Evolutionary conservation across 1,140 invertebrate species (phyloP), one percentile per base, ranked within the genome.

Genomic region (Aphis craccivora): DNA sequence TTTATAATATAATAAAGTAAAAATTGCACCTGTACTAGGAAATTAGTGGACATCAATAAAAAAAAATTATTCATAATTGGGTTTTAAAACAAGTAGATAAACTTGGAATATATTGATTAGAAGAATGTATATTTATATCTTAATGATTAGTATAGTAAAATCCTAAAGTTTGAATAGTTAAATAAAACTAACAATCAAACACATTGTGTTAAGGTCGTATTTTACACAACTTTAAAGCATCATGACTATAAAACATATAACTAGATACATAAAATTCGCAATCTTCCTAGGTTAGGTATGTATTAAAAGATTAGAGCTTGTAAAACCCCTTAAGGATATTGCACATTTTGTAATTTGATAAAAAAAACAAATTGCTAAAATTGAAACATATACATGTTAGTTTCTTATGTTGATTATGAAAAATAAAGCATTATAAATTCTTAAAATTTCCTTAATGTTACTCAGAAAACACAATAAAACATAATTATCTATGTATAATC

Each of bases 221-320:
- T 76, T 76, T 20, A n/a, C 60, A 76, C 30, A 76, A 76, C 30
- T 76, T 76, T 76, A 76, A n/a, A 76, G n/a, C 60, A 76, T 76
- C 30, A 76, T 76, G 30, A 76, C 60, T 76, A n/a, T 76, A 76
- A 76, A 76, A 35, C 60, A 35, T n/a, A 76, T 76, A 76, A 76
- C 60, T n/a, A n/a, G 60, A 20, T 35, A 76, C 11, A 76, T 76
- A 76, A 76, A 76, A n/a, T n/a, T 76, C 30, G 14, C 60, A 76
- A 76, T 76, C n/a, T 76, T 76, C 60, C 14, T 25, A 76, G 60
- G 30, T 76, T n/a, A 76, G 18, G n/a, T 18, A 0, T 76, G 60
- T 76, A 76, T 76, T 76, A 76, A 76, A 76, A n/a, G 60, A 76
- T 76, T 76, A 76, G n/a, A 76, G 60, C n/a, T 18, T n/a, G 60